phyloP scores from a whole-genome alignment of 2,113 vertebrate genomes.

The Phaethon lepturus region DNA sequence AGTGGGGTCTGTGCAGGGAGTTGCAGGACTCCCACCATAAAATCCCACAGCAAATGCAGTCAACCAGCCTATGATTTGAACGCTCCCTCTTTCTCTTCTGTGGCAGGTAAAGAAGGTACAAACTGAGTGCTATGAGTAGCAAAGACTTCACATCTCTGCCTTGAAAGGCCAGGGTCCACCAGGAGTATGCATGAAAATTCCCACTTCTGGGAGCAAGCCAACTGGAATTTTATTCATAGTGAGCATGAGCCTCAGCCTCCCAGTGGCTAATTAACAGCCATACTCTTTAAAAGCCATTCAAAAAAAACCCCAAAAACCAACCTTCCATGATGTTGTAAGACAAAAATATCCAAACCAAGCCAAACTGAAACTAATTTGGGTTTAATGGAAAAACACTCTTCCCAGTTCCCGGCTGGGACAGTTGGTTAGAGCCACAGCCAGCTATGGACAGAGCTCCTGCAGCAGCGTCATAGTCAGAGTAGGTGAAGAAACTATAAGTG shows the following conservation, averaged over 20 bases:
- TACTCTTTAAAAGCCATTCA: background rate
- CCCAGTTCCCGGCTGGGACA: background rate
- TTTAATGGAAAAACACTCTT: background rate
- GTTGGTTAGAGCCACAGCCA: background rate
- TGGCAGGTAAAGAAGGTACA: background rate
- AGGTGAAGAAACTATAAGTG: background rate
- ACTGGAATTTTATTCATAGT: background rate
- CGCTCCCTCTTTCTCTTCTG: background rate
- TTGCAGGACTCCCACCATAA: background rate
- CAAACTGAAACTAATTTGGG: background rate
- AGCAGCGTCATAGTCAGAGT: background rate
- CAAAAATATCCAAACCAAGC: background rate
- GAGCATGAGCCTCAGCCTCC: background rate
- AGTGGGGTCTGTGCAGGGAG: background rate
- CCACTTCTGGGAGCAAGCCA: background rate
- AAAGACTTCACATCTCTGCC: background rate
- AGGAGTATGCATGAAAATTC: background rate
- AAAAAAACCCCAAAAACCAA: background rate
- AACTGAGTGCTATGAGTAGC: background rate
- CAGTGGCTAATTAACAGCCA: background rate
- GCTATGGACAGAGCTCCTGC: background rate
- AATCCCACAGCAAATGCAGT: background rate
- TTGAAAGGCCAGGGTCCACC: background rate
- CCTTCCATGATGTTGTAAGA: background rate
- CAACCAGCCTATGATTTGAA: background rate